Percentiles rank a stretch among this genome's conserved stretches.
phyloP scores from a whole-genome alignment of 2,888 invertebrate species.

The Melolontha melolontha region DNA sequence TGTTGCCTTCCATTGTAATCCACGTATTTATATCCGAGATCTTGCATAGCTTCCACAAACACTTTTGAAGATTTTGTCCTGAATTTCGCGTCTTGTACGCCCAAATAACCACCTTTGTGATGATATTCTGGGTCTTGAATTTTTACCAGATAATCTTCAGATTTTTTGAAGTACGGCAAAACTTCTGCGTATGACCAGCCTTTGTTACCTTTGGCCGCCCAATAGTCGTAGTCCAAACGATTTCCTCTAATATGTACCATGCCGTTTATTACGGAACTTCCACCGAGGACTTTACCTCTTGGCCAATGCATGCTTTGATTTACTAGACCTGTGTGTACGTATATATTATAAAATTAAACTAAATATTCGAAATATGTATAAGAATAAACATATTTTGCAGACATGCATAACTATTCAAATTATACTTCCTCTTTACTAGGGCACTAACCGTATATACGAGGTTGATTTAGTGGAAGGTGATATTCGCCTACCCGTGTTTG shows the following conservation, averaged over 20 bases:
- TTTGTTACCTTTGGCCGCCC: constrained; percentile 74
- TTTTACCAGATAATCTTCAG: constrained; percentile 60
- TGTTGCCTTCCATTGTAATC: constrained; percentile 73
- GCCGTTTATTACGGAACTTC: constrained; percentile 59
- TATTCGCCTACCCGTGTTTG: too few relatives aligned
- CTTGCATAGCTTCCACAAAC: constrained; percentile 72
- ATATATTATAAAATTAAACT: too few relatives aligned
- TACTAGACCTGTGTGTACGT: constrained; percentile 34
- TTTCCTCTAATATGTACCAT: constrained; percentile 73
- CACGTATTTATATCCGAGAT: constrained; percentile 70
- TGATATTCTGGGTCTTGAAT: constrained; percentile 58
- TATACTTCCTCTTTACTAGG: too few relatives aligned
- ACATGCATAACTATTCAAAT: too few relatives aligned
- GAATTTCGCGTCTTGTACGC: constrained; percentile 59
- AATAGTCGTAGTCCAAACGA: constrained; percentile 77
- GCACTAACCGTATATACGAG: too few relatives aligned
- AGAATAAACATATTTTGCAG: too few relatives aligned
- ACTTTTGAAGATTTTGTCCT: constrained; percentile 64
- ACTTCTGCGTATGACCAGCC: constrained; percentile 75
- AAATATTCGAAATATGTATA: too few relatives aligned
- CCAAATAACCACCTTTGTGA: constrained; percentile 62
- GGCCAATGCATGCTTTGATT: constrained; percentile 62
- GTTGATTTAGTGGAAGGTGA: too few relatives aligned
- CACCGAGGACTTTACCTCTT: constrained; percentile 71
- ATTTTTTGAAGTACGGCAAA: constrained; percentile 58